Percentiles rank a stretch among this genome's conserved stretches.
Evolutionary conservation across 2,797 vertebrate genomes (phyloP).

Genomic region (Pteropus rufus): DNA sequence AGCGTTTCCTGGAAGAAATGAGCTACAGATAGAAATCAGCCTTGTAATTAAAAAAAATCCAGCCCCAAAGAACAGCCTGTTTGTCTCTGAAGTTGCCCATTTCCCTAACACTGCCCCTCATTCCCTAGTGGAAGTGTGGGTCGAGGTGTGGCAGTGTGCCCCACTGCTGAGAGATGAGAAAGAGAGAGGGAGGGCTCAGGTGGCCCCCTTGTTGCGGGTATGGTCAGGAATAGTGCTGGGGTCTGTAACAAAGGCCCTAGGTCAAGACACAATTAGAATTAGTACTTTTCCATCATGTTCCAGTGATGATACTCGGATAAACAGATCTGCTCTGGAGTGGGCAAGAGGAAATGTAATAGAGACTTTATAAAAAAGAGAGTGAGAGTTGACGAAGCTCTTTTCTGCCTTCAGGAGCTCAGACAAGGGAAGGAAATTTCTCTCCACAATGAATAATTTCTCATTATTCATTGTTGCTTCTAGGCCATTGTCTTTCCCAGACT

Average conservation of each 20-base stretch:
- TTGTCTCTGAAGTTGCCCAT: not conserved
- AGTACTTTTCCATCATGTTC: not conserved
- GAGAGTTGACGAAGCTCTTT: not conserved
- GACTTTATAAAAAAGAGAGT: not conserved
- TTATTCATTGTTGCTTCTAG: not conserved
- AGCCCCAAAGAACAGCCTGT: not conserved
- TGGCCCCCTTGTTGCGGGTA: not conserved
- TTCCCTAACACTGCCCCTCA: not conserved
- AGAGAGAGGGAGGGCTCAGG: not conserved
- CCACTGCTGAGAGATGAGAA: not conserved
- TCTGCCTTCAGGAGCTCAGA: not conserved
- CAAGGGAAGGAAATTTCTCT: not conserved
- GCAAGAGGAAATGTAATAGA: not conserved
- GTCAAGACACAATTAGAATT: not conserved
- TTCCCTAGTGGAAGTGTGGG: not conserved
- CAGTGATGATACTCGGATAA: not conserved
- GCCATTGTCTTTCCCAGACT: not conserved
- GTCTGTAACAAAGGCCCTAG: not conserved
- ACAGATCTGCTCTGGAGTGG: not conserved
- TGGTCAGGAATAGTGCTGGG: not conserved
- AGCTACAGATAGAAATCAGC: slow-evolving; percentile 47
- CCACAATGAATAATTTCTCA: not conserved
- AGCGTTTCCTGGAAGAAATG: slow-evolving; percentile 49
- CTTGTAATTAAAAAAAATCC: not conserved
- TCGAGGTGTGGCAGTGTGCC: not conserved